Percentiles rank a stretch among this genome's conserved stretches.
Evolutionary conservation across 2,113 vertebrate genomes (phyloP).

Genomic region (Brachypteracias leptosomus): DNA sequence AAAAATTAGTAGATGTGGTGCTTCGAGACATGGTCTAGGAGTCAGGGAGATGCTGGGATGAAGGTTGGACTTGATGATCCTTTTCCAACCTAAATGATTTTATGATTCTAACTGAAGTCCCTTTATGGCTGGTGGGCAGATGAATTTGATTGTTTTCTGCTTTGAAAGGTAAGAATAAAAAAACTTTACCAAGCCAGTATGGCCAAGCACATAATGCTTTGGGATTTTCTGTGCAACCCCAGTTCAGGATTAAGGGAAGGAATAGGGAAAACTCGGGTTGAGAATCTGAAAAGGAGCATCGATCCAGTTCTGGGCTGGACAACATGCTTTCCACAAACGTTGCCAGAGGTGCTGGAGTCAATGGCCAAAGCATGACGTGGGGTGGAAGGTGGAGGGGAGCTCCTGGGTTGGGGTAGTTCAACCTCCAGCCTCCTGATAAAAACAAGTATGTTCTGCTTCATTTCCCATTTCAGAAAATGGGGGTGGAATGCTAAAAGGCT

Average conservation of each 20-base stretch:
- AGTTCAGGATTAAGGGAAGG: neutral
- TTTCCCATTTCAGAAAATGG: constrained; percentile 69
- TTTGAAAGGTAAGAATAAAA: neutral
- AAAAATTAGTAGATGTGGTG: too few relatives aligned
- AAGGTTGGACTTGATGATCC: too few relatives aligned
- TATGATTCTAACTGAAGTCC: too few relatives aligned
- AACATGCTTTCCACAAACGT: neutral
- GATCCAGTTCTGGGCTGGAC: neutral
- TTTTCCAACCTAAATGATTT: too few relatives aligned
- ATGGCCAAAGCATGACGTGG: neutral
- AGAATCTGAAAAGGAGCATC: constrained; percentile 18
- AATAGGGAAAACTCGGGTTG: neutral
- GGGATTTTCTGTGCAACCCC: neutral
- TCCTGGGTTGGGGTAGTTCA: neutral
- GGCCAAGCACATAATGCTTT: neutral
- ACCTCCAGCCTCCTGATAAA: constrained; percentile 25
- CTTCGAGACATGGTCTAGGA: too few relatives aligned
- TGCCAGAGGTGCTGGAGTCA: neutral
- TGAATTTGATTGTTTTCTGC: neutral
- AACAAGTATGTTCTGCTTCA: constrained; percentile 58
- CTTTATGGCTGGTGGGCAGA: neutral
- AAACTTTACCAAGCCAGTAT: neutral
- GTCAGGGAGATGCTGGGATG: too few relatives aligned
- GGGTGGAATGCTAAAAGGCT: constrained; percentile 65
- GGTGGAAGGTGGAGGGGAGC: neutral